Percentiles rank a stretch among this genome's conserved stretches.
These are phyloP conservation scores for Sakesphorus luctuosus DNA, from an alignment of 2,113 vertebrate genomes.

Conservation along the genomic window DNA sequence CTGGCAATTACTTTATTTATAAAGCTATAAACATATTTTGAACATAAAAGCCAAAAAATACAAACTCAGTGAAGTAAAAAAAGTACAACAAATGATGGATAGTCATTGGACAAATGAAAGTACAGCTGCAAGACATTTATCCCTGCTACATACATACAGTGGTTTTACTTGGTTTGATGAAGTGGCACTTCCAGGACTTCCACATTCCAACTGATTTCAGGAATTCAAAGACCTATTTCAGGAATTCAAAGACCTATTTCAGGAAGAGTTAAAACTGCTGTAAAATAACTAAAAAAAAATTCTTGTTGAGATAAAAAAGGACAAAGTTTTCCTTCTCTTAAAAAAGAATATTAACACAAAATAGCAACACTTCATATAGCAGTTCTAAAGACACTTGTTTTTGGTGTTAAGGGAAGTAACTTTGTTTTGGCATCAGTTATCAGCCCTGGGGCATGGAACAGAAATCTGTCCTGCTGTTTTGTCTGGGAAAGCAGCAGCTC, in stretches of 20 bases:
- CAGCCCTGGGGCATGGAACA: accelerated
- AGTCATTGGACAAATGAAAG: conserved; percentile 21
- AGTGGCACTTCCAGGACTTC: conserved; percentile 50
- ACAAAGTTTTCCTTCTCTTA: background rate
- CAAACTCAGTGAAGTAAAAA: conserved; percentile 61
- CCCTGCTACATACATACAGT: conserved; percentile 62
- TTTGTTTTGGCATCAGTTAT: background rate
- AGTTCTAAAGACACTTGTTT: conserved; percentile 10
- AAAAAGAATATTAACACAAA: background rate
- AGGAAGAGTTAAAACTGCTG: conserved; percentile 1
- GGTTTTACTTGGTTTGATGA: conserved; percentile 31
- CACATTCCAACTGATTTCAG: conserved; percentile 46
- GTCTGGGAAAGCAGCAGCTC: background rate
- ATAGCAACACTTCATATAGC: background rate
- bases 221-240: background rate
- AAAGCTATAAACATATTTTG: conserved; percentile 75
- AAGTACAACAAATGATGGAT: conserved; percentile 47
- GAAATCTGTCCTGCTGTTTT: background rate
- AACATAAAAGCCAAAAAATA: conserved; percentile 70
- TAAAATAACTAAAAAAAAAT: background rate
- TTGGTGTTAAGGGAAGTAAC: background rate
- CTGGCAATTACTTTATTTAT: conserved; percentile 75
- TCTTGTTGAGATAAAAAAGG: background rate
- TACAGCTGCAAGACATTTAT: conserved; percentile 44
- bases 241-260: background rate